phyloP scores from a whole-genome alignment of 1,140 invertebrate genomes.

The Cherax destructor region DNA sequence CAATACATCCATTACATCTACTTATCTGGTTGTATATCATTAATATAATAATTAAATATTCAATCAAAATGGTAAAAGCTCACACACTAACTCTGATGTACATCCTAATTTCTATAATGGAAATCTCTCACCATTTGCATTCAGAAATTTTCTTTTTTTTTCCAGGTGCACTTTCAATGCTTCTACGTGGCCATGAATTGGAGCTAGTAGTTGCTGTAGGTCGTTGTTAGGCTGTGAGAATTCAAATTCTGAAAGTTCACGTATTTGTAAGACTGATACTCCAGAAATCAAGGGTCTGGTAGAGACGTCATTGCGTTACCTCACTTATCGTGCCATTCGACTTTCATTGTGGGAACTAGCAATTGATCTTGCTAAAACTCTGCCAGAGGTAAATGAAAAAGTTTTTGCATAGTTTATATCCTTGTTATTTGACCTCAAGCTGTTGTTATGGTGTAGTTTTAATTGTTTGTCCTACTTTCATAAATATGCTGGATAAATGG shows the following conservation, averaged over 20 bases:
- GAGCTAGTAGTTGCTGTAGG: conserved; percentile 76
- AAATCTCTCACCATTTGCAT: no score
- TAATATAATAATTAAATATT: no score
- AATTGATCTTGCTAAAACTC: conserved; percentile 65
- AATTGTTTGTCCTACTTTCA: no score
- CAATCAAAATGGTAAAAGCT: no score
- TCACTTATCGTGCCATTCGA: conserved; percentile 75
- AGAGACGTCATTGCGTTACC: conserved; percentile 74
- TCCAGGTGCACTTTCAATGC: conserved; percentile 75
- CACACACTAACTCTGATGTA: no score
- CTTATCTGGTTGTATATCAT: no score
- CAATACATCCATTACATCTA: no score
- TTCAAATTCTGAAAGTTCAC: not conserved
- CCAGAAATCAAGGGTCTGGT: conserved; percentile 18
- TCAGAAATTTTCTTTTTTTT: not conserved
- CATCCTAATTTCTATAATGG: no score
- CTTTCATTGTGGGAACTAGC: conserved; percentile 74
- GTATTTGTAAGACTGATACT: not conserved
- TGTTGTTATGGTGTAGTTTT: no score
- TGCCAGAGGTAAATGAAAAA: conserved; percentile 56
- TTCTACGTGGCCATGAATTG: conserved; percentile 76
- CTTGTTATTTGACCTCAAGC: not conserved
- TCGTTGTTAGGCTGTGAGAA: conserved; percentile 71
- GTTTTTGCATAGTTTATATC: not conserved
- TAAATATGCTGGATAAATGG: no score